Evolutionary conservation across 2,888 invertebrate genomes (phyloP), one percentile per base, ranked within the genome.

Genomic region (Drosophila limbata): DNA sequence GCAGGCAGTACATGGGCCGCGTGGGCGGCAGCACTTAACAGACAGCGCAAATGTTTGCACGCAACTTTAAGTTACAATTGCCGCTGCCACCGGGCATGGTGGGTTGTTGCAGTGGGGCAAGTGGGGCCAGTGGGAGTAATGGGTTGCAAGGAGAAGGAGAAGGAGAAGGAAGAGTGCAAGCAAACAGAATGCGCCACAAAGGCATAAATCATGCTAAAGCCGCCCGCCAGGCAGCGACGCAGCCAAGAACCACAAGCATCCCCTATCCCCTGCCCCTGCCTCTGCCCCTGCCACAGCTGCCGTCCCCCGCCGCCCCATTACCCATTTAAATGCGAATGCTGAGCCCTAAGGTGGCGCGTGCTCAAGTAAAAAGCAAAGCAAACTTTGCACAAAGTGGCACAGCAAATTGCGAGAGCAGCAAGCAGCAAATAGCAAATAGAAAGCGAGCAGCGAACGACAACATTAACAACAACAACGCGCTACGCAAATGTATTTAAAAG

Each of bases 401-500:
- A 69, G 61, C 51, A 73, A 63, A 61, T 48, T 63, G 63, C 63
- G 48, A 67, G 25, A 25, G 52, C 47, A 65, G 55, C 64, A 70
- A 55, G 55, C 60, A 35, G 63, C 59, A 67, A 66, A 56, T 47
- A 65, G 55, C 64, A 73, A 55, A 44, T 53, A 59, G 17, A 40
- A 39, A 50, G 5, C 48, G 28, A 37, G 1, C n/a, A 39, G 19
- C 50, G 15, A 52, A 1, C 52, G 40, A 25, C 25, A 28, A 52
- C 25, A 35, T 31, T 52, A n/a, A 37, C 61, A n/a, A 37, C 33
- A 35, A 13, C 35, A 42, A 33, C 33, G 17, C 15, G 56, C 68
- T 40, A 69, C 64, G 87, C 76, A 79, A 87, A 87, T 81, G 88
- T 81, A 81, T 84, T 87, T 79, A 74, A 84, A 84, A 84, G 74